Evolutionary conservation across 1,140 invertebrate genomes (phyloP).

Genomic region (Drosophila sturtevanti): DNA sequence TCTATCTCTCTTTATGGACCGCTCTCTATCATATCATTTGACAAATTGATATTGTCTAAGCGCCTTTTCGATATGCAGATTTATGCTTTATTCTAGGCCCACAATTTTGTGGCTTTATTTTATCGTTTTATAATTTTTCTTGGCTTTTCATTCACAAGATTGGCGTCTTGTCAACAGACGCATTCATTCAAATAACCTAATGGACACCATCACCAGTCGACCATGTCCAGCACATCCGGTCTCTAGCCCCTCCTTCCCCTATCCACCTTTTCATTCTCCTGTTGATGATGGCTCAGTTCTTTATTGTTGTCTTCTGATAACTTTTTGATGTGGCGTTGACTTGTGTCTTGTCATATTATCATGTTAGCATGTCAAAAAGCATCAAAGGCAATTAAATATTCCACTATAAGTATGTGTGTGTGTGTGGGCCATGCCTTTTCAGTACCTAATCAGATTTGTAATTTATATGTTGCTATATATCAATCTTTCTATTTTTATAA

Average conservation of each 20-base stretch:
- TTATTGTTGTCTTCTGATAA: constrained; percentile 48
- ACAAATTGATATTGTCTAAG: constrained; percentile 68
- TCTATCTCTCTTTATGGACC: not conserved
- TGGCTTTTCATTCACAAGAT: constrained; percentile 41
- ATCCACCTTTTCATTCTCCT: not conserved
- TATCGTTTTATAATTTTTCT: constrained; percentile 71
- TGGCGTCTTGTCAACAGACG: constrained; percentile 58
- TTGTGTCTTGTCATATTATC: constrained; percentile 76
- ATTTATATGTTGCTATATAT: constrained; percentile 56
- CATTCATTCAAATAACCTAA: constrained; percentile 20
- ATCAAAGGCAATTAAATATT: constrained; percentile 63
- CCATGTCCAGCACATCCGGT: constrained; percentile 52
- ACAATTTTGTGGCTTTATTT: constrained; percentile 46
- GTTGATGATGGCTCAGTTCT: constrained; percentile 41
- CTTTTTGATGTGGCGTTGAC: constrained; percentile 67
- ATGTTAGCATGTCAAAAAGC: constrained; percentile 73
- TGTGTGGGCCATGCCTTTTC: constrained; percentile 46
- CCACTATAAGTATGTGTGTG: not conserved
- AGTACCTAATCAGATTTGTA: constrained; percentile 6
- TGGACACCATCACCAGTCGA: constrained; percentile 34
- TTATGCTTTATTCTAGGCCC: constrained; percentile 54
- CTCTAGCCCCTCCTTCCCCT: not conserved
- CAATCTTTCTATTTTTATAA: not conserved
- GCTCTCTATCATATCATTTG: constrained; percentile 61
- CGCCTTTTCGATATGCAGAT: constrained; percentile 71